Evolutionary conservation across 2,113 vertebrate species (phyloP), one percentile per base, ranked within the genome.

Genomic region (Solea solea): DNA sequence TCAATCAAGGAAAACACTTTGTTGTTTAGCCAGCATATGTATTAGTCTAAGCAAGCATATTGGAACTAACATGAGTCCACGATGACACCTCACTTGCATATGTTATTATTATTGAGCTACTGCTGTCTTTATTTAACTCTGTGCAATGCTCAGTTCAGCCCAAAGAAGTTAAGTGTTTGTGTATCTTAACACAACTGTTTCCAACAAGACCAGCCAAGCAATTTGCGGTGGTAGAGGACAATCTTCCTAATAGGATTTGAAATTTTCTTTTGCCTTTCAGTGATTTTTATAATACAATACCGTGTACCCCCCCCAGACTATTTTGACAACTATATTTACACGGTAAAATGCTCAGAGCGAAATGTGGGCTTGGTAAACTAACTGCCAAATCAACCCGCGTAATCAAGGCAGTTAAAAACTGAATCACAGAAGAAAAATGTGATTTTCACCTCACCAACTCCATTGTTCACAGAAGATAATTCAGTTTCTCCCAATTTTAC

Each of bases 51-150:
- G 5, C 34, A 34, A 34, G 34, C 34, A 34, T 34, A 34, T 34
- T 34, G 1, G 34, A 34, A 34, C 34, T 34, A 34, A 34, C 5
- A 34, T 34, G 2, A 34, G 5, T 34, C 34, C 34, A 1, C 34
- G 3, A 4, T 34, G 34, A 6, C 34, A 34, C 5, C 34, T 34
- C 34, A 34, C 34, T 34, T 34, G 34, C 14, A 63, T 9, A 16
- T 39, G 7, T 13, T 63, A 39, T 50, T 63, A 39, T 50, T 63
- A 63, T 39, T 39, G 25, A 61, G 44, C 44, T 46, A 13, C 49
- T 39, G 25, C 4, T 44, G 25, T 48, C 28, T 9, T 21, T 27
- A 10, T 5, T 49, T 57, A 54, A 39, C 15, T 34, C 15, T 51
- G 15, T 40, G 8, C 48, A 11, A 4, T 16, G 64, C 10, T 66